Evolutionary conservation across 2,113 vertebrate species (phyloP), one percentile per base, ranked within the genome.

Genomic region (Phylloscopus trochiloides): DNA sequence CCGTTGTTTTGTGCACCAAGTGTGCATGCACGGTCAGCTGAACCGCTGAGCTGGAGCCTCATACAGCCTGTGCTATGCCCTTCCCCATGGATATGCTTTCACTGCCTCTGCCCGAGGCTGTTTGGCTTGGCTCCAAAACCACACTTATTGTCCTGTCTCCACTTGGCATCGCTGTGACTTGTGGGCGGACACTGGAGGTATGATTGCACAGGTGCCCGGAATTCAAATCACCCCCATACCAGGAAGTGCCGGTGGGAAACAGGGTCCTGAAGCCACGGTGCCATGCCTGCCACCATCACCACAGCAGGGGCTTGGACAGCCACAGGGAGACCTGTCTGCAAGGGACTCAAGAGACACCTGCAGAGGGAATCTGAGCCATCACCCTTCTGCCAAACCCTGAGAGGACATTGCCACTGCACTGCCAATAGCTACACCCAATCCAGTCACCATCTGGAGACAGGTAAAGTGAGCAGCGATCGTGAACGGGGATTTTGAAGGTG

Each of bases 241-340:
- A 5, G 28, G 61, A 63, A 63, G 28, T 9, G 14, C 4, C 3
- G 3, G 15, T 6, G 5, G 38, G 38, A 63, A 5, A 5, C 61
- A 63, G 61, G 25, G 14, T 63, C 61, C 38, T 2, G 3, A 29
- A 42, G 9, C 59, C 2, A 3, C 3, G 5, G 61, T 5, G 2
- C 18, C 6, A 2, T 2, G 8, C 6, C 12, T 2, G 4, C 59
- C 31, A 6, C 38, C 13, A 4, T 28, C 2, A 1, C 38, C 40
- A 43, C 38, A 42, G 19, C 18, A 2, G 5, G 61, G 6, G 3
- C 19, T 63, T 9, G 38, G 38, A 42, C 28, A 42, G 28, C 40
- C 40, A 21, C 19, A 31, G 61, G 19, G 38, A 29, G 26, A 62
- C 18, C 20, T 7, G 9, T 9, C 4, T 4, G 17, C 38, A 20